Base-by-base conservation (phyloP, 2,113 vertebrate species). In the Asarcornis scutulata region DNA sequence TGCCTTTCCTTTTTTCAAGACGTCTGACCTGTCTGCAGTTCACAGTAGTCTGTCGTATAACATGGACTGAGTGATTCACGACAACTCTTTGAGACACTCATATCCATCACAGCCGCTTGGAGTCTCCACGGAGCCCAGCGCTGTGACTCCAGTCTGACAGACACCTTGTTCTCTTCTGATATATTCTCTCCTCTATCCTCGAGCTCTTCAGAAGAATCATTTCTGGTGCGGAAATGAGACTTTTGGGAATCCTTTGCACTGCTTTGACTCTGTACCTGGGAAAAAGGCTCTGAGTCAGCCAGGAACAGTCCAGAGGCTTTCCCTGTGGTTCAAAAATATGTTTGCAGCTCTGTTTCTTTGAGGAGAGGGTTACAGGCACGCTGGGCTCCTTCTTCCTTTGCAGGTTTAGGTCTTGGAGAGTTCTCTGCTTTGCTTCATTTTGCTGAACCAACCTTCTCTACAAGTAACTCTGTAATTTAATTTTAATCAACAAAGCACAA, bases 81-180 rank as follows among this genome's bases (percentile, higher is more conserved):
- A 7, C 0, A 12, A 58, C 38, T 42, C 48, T 77, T 12, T 23
- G 89, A 66, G 64, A 25, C 25, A 44, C 27, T 46, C 73, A 25
- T 29, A 32, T 16, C 68, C 50, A 9, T 32, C 46, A 25, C 40
- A 0, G 40, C 40, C 4, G 40, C 55, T 17, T 40, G 17, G 68
- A 81, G 29, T 77, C 80, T 67, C 88, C 0, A 0, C 14, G 46
- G 77, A 83, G 64, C 4, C 86, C 81, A 25, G 17, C 0, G 0
- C 44, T 0, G 0, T 7, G 50, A 8, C 62, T 60, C 22, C 17
- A 4, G 56, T 60, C 55, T 34, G 68, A 71, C 63, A 77, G 73
- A 62, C 64, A 55, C 71, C 87, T 83, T 46, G 9, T 64, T 64
- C 73, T 52, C 4, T 2, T 53, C 87, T 59, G 74, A 66, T 58